Evolutionary conservation across 1,140 invertebrate species (phyloP).

Genomic region (Gyrodactylus bullatarudis): DNA sequence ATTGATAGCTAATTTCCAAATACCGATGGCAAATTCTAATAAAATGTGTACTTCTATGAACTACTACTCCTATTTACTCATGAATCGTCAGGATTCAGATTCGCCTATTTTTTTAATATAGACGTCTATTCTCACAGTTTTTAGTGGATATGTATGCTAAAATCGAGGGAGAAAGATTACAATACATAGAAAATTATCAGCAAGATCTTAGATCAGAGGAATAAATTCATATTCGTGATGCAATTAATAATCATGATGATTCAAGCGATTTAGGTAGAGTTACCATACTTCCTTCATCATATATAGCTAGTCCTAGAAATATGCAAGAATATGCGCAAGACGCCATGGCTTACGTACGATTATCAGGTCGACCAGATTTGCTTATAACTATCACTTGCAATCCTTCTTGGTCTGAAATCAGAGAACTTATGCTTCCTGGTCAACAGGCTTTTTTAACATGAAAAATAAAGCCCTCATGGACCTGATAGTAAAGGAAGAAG

Average conservation of each 20-base stretch:
- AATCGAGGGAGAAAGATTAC: constrained; percentile 13
- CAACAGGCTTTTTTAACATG: constrained; percentile 21
- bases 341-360: constrained; percentile 20
- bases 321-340: constrained; percentile 21
- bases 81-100: constrained; percentile 3
- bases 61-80: constrained; percentile 8
- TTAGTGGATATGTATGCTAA: constrained; percentile 19
- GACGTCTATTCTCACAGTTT: constrained; percentile 16
- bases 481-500: constrained; percentile 14
- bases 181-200: constrained; percentile 12
- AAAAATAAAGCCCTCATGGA: constrained; percentile 22
- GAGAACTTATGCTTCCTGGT: constrained; percentile 11
- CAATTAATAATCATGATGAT: constrained; percentile 8
- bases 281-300: constrained; percentile 16
- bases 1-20: too few relatives aligned
- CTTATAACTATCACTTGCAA: constrained; percentile 21
- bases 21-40: too few relatives aligned
- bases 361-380: constrained; percentile 16
- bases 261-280: constrained; percentile 10
- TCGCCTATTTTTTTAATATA: constrained; percentile 13
- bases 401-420: constrained; percentile 16
- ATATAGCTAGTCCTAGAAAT: constrained; percentile 14
- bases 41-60: constrained; percentile 2
- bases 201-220: constrained; percentile 9
- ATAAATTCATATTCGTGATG: constrained; percentile 11